Evolutionary conservation across 2,888 invertebrate species (phyloP), one percentile per base, ranked within the genome.

Genomic region (Lepidocyrtoides sp.): DNA sequence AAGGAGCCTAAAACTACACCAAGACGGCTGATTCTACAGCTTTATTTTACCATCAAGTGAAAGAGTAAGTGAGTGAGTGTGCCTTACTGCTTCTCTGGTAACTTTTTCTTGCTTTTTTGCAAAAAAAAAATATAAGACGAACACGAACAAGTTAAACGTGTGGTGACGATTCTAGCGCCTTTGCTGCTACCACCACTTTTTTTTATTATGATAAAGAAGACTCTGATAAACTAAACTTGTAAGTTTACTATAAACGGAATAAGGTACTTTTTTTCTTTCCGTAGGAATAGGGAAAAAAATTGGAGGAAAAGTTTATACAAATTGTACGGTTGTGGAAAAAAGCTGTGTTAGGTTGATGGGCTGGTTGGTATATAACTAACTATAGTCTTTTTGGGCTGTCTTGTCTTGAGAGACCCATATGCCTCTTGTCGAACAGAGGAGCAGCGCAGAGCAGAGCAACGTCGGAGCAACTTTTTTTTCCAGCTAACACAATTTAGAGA

Each of bases 401-500:
- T 17, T n/a, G 84, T 89, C 82, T 89, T 57, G 51, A 23, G 89
- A 89, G 89, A 69, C 88, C 81, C 81, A 88, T 88, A 88, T 81
- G 82, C 89, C 83, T 63, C 84, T 29, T 82, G 89, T 89, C 89
- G 82, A 51, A 26, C n/a, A n/a, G n/a, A n/a, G n/a, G n/a, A n/a
- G n/a, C n/a, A n/a, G n/a, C n/a, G n/a, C 14, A 0, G 48, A 41
- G n/a, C n/a, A 63, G n/a, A n/a, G 60, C 4, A 51, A 77, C 72
- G 89, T 89, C 72, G 82, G 72, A 72, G 57, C 89, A 89, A 89
- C 89, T 89, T 89, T 84, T 79, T 63, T 36, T 17, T 36, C 36
- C 20, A 75, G 83, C 89, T 89, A 89, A 89, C 89, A 89, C 89
- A 89, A 89, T 89, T 89, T 89, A 89, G 75, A 89, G 89, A 89